Conservation (phyloP, 2,888 invertebrate genomes). For the Oscheius sp. region DNA sequence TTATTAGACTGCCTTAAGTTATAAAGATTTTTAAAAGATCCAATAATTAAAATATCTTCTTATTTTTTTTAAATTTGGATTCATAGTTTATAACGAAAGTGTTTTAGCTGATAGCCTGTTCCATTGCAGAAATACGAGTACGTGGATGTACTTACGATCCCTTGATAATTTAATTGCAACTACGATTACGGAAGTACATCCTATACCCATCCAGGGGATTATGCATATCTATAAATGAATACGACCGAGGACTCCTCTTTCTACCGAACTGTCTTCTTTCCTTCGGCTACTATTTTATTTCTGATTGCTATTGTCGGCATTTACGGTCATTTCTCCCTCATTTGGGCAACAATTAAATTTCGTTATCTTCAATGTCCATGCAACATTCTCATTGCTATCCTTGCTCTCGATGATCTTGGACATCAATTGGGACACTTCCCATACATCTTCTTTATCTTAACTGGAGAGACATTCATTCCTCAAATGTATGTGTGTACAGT, state of each 20-base stretch:
- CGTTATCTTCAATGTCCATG: slow-evolving; percentile 10
- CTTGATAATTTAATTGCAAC: no score
- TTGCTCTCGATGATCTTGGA: slow-evolving; percentile 9
- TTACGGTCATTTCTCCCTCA: slow-evolving; percentile 5
- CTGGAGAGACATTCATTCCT: slow-evolving; percentile 7
- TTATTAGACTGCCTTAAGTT: no score
- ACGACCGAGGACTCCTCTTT: neutral
- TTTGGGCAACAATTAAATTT: slow-evolving; percentile 6
- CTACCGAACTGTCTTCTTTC: slow-evolving; percentile 17
- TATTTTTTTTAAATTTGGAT: no score
- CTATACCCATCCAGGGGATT: no score
- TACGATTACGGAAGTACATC: no score
- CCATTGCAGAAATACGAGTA: no score
- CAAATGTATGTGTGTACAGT: neutral
- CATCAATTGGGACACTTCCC: slow-evolving; percentile 18
- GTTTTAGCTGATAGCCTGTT: no score
- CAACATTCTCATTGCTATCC: slow-evolving; percentile 11
- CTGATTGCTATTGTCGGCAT: neutral
- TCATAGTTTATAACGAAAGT: no score
- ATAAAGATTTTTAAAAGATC: no score
- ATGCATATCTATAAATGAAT: no score
- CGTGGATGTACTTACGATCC: no score
- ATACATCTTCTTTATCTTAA: slow-evolving; percentile 2
- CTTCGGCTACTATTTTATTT: slow-evolving; percentile 1
- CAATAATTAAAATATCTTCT: no score